Percentiles rank a stretch among this genome's conserved stretches.
phyloP scores from a whole-genome alignment of 2,888 invertebrate genomes.

The Uloborus plumipes region DNA sequence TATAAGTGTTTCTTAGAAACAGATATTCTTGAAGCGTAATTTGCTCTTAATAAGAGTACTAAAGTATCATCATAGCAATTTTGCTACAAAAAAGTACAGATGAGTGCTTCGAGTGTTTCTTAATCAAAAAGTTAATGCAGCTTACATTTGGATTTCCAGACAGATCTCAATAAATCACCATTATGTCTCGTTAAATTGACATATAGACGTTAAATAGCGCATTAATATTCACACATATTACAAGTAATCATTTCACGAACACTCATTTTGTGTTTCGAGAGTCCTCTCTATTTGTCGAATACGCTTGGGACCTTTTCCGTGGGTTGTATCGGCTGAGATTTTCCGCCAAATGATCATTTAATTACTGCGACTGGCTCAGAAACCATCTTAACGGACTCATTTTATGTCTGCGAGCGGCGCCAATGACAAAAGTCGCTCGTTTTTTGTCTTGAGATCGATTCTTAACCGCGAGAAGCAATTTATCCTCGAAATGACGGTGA shows the following conservation, averaged over 20 bases:
- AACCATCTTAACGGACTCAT: conserved; percentile 11
- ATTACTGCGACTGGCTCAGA: conserved; percentile 28
- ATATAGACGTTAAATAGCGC: conserved; percentile 2
- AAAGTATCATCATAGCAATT: too few relatives aligned
- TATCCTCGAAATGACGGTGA: conserved; percentile 36
- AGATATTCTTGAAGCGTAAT: too few relatives aligned
- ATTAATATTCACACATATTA: conserved; percentile 32
- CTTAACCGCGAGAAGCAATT: conserved; percentile 13
- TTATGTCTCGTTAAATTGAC: conserved; percentile 3
- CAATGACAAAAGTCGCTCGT: conserved; percentile 2
- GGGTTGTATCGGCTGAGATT: not conserved
- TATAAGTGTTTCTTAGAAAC: too few relatives aligned
- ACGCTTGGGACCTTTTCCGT: not conserved
- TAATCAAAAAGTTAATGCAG: too few relatives aligned
- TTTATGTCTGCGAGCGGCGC: conserved; percentile 34
- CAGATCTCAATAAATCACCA: not conserved
- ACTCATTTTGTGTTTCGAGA: conserved; percentile 11
- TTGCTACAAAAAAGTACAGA: too few relatives aligned
- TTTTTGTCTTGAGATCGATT: conserved; percentile 13
- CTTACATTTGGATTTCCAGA: too few relatives aligned
- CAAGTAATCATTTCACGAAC: conserved; percentile 11
- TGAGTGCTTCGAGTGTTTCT: too few relatives aligned
- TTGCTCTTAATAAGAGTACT: too few relatives aligned
- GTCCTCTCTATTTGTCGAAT: conserved; percentile 7
- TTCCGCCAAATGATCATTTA: conserved; percentile 44